These are phyloP conservation scores for Fregetta grallaria DNA, from an alignment of 2,113 vertebrate species.

Conservation along the genomic window DNA sequence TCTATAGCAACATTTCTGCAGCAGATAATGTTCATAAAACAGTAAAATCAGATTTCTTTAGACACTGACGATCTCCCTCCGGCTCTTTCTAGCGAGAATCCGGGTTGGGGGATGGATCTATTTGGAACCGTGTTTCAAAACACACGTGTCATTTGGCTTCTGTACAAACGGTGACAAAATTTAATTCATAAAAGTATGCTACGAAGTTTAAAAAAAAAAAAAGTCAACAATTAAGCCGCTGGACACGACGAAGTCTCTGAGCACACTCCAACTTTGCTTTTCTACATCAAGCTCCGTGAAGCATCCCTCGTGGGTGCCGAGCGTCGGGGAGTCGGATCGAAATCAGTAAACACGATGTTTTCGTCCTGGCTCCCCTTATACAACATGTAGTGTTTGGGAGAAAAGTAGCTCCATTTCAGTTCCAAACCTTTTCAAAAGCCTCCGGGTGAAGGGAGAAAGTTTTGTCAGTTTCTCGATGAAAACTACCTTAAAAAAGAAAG, in stretches of 20 bases:
- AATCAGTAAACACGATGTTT: not conserved
- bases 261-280: not conserved
- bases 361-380: not conserved
- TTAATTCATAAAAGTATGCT: slow-evolving; percentile 57
- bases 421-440: not conserved
- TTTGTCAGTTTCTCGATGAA: slow-evolving; percentile 9
- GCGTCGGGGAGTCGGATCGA: not conserved
- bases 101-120: slow-evolving; percentile 12
- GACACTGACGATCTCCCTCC: not conserved
- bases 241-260: not conserved
- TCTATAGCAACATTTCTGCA: slow-evolving; percentile 49
- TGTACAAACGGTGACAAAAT: slow-evolving; percentile 62
- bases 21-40: slow-evolving; percentile 22
- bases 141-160: slow-evolving; percentile 70
- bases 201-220: not conserved
- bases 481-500: not conserved
- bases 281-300: not conserved
- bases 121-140: slow-evolving; percentile 61
- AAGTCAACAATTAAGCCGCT: slow-evolving; percentile 13
- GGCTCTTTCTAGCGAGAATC: slow-evolving; percentile 12
- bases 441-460: not conserved
- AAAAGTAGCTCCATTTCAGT: slow-evolving; percentile 32
- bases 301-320: not conserved
- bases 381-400: slow-evolving; percentile 28
- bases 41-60: slow-evolving; percentile 34